Base-by-base conservation (phyloP, 2,888 invertebrate species). In the Eretmocerus hayati region DNA sequence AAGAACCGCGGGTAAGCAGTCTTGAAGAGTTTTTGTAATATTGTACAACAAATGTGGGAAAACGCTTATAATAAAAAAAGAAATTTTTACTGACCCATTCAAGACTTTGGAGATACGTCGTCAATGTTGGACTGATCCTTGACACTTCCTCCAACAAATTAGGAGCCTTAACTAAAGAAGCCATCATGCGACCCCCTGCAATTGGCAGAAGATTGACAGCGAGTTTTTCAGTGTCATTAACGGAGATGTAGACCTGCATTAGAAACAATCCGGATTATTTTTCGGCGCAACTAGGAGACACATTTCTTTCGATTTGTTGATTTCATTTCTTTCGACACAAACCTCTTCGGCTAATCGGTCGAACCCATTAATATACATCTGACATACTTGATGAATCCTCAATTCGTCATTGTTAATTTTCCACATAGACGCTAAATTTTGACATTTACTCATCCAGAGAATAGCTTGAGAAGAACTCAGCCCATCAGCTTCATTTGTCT, bases 171-270 rank as follows among this genome's bases (percentile, higher is more conserved):
- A 74, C 79, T 59, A 83, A 76, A 57, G 77, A 81, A 38, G 82
- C 77, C 66, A 83, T 81, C 52, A 94, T 72, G 56, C 94, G 78
- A 65, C 87, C 84, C 5, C 87, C 90, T n/a, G 86, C 87, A 46
- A 94, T 81, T 21, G 84, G 80, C 21, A 93, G 71, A 50, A 95
- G 74, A 55, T 85, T 80, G 1, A 79, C 75, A 9, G 89, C 82
- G 48, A 93, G 69, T 36, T 77, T 72, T 59, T 81, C 81, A n/a
- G 81, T 79, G 53, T 88, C 84, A 47, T 77, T 79, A 5, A 91
- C 79, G 18, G 81, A 74, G 13, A 78, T 71, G 23, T 88, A 72
- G 42, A 85, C 74, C 74, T 84, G 75, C 76, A 66, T n/a, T n/a
- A n/a, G n/a, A n/a, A n/a, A n/a, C 62, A n/a, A n/a, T n/a, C n/a